These are phyloP conservation scores for Apotomis betuletana DNA, from an alignment of 2,888 invertebrate genomes.

Conservation along the genomic window DNA sequence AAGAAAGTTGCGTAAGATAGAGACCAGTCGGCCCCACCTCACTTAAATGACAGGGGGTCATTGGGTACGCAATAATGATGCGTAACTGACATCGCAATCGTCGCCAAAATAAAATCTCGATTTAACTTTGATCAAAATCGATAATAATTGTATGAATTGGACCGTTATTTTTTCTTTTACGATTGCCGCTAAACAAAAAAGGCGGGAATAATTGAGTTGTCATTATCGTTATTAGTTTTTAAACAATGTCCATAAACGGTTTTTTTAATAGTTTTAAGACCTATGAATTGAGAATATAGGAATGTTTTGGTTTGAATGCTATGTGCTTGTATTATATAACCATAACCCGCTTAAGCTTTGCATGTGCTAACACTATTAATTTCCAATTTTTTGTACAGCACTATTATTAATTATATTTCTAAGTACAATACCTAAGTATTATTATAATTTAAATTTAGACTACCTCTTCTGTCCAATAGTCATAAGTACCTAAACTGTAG, in stretches of 20 bases:
- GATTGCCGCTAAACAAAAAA: neutral
- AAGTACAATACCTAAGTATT: conserved; percentile 26
- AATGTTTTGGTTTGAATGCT: conserved; percentile 21
- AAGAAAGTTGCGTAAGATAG: conserved; percentile 60
- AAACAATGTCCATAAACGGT: too few relatives aligned
- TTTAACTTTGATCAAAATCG: neutral
- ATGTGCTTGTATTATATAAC: conserved; percentile 26
- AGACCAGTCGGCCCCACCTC: conserved; percentile 58
- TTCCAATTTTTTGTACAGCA: conserved; percentile 31
- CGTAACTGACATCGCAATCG: conserved; percentile 13
- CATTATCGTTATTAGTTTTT: too few relatives aligned
- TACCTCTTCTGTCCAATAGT: conserved; percentile 15
- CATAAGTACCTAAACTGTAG: conserved; percentile 8
- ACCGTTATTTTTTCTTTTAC: neutral
- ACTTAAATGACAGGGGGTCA: conserved; percentile 59
- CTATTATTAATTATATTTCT: conserved; percentile 21
- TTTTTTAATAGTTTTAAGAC: conserved; percentile 3
- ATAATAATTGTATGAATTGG: neutral
- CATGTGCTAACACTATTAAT: conserved; percentile 34
- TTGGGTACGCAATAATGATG: conserved; percentile 27
- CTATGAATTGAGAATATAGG: neutral
- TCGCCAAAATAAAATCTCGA: conserved; percentile 8
- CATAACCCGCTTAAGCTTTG: conserved; percentile 37
- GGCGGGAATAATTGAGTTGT: neutral
- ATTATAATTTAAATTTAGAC: conserved; percentile 8